Base-by-base conservation (phyloP, 2,797 vertebrate genomes). In the Falco cherrug region DNA sequence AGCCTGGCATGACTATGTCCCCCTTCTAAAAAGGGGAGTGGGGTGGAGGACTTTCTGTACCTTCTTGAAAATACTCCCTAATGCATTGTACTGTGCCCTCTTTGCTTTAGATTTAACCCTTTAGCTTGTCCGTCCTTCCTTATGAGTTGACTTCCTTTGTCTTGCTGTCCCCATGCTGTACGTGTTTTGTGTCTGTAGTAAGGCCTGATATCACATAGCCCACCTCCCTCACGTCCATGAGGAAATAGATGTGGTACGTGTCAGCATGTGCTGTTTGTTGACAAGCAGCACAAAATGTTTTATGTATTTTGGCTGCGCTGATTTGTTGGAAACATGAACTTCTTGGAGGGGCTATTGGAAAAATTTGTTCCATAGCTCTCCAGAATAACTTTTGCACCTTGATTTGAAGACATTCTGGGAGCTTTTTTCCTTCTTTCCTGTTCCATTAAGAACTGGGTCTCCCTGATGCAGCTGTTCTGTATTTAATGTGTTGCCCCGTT, bases 291-390 rank as follows among this genome's bases (percentile, higher is more conserved):
- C 56, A 61, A 69, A 84, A 61, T 3, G 2, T 45, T 87, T 91
- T 54, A 65, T 65, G 53, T 60, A 28, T 77, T 92, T 93, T 96
- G 84, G 53, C 61, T 5, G 16, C 64, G 69, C 68, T 71, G 71
- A 64, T 92, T 88, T 87, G 51, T 78, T 87, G 87, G 82, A 87
- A 93, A 85, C 48, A 37, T 84, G 76, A 69, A 61, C 12, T 87
- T 90, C 60, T 90, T 94, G 95, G 93, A 87, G 64, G 9, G 22
- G 14, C 54, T 80, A 2, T 67, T 89, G 95, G 92, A 94, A 96
- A 96, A 92, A 87, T 29, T 9, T 41, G 25, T 77, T 87, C 41
- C 16, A 20, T 41, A 57, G 60, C 20, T 89, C 60, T 94, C 89
- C 24, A 87, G 83, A 95, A 64, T 71, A 93, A 65, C 61, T 54